These are phyloP conservation scores for Clarias batrachus DNA, from an alignment of 2,113 vertebrate species.

Conservation along the genomic window DNA sequence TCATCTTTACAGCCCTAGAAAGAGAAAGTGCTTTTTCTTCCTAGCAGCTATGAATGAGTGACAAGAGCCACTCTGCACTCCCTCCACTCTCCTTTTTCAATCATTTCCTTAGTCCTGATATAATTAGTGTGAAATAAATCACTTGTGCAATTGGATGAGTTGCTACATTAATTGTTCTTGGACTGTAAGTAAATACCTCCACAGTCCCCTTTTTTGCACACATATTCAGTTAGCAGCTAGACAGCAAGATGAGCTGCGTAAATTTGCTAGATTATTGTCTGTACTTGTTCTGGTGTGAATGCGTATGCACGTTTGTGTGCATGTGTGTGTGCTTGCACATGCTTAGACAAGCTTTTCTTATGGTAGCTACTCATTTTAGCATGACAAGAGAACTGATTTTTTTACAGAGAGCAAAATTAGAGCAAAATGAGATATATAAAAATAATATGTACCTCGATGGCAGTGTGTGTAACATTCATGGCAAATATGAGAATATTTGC, in stretches of 20 bases:
- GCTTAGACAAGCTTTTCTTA: not conserved
- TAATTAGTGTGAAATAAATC: not conserved
- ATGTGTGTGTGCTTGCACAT: not conserved
- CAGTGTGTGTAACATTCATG: not conserved
- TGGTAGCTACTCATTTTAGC: not conserved
- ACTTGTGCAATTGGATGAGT: not conserved
- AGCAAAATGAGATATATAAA: not conserved
- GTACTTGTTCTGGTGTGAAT: not conserved
- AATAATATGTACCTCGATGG: not conserved
- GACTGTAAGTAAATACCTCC: not conserved
- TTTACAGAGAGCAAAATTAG: not conserved
- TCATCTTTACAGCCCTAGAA: not conserved
- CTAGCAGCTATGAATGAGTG: not conserved
- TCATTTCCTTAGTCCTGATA: conserved; percentile 5
- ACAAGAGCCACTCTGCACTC: not conserved
- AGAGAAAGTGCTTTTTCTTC: not conserved
- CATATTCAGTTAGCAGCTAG: not conserved
- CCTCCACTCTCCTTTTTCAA: not conserved
- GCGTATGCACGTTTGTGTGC: not conserved
- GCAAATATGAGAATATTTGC: not conserved
- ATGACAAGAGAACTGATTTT: not conserved
- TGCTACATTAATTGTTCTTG: not conserved
- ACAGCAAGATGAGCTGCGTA: not conserved
- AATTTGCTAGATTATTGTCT: not conserved
- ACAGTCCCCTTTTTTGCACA: not conserved